phyloP scores from a whole-genome alignment of 2,888 invertebrate genomes.

The Onchidella celtica region DNA sequence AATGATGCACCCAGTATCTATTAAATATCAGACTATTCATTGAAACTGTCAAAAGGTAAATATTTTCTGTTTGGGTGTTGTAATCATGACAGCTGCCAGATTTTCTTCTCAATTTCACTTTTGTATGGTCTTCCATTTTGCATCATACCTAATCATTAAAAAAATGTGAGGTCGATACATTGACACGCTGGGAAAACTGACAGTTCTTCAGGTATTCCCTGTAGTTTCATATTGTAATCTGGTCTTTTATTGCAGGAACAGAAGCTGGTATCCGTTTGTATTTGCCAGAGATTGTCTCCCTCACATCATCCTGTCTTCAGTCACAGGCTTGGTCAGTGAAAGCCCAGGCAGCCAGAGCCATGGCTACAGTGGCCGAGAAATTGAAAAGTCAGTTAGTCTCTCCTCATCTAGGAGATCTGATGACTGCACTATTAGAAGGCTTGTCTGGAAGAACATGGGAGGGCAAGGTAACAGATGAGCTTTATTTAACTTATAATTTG shows the following conservation, averaged over 20 bases:
- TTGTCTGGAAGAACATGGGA: constrained; percentile 92
- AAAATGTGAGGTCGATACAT: too few species aligned
- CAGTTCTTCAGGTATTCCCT: too few species aligned
- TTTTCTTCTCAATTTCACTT: too few species aligned
- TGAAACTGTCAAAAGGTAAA: too few species aligned
- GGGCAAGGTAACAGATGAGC: constrained; percentile 85
- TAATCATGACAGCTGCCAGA: too few species aligned
- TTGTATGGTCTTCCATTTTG: too few species aligned
- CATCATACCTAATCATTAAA: too few species aligned
- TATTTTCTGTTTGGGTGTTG: too few species aligned
- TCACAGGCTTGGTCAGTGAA: constrained; percentile 94
- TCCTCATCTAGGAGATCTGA: constrained; percentile 82
- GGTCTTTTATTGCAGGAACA: constrained; percentile 77
- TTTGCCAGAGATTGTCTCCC: constrained; percentile 86
- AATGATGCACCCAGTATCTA: too few species aligned
- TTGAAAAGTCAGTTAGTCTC: constrained; percentile 85
- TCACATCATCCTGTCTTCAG: constrained; percentile 87
- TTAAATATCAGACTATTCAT: too few species aligned
- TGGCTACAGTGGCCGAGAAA: constrained; percentile 89
- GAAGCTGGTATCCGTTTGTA: constrained; percentile 91
- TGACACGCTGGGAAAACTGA: too few species aligned
- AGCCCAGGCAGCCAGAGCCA: constrained; percentile 91
- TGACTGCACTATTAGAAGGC: constrained; percentile 86
- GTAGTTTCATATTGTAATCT: too few species aligned
- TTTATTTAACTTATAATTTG: not conserved